phyloP scores from a whole-genome alignment of 2,113 vertebrate species.

The Nestor notabilis region DNA sequence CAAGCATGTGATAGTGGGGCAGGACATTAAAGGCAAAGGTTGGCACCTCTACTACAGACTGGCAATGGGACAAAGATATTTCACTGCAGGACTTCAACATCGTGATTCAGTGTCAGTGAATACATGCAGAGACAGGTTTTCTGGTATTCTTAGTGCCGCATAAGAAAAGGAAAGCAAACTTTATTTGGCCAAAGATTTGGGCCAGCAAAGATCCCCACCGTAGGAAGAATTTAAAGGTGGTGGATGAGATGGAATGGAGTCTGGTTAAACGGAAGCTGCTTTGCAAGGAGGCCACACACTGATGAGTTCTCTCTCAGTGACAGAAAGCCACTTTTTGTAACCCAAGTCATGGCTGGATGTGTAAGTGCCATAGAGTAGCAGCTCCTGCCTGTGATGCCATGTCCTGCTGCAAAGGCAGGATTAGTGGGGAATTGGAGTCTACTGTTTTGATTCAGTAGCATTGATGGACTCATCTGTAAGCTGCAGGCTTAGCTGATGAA shows the following conservation, averaged over 20 bases:
- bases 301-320: not conserved
- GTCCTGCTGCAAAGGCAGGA: conserved; percentile 21
- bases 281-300: not conserved
- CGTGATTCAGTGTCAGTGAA: not conserved
- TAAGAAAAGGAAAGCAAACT: not conserved
- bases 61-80: not conserved
- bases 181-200: not conserved
- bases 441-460: conserved; percentile 7
- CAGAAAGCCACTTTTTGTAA: conserved; percentile 4
- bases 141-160: not conserved
- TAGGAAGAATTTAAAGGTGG: not conserved
- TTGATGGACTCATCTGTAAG: conserved; percentile 6
- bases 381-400: not conserved
- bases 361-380: not conserved
- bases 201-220: not conserved
- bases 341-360: not conserved
- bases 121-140: not conserved
- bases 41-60: not conserved
- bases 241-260: not conserved
- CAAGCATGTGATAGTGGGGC: not conserved
- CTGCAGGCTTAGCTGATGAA: conserved; percentile 25
- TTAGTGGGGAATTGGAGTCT: conserved; percentile 25
- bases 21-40: not conserved
- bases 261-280: not conserved
- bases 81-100: not conserved